Evolutionary conservation across 2,113 vertebrate species (phyloP).

Genomic region (Urocitellus parryii): DNA sequence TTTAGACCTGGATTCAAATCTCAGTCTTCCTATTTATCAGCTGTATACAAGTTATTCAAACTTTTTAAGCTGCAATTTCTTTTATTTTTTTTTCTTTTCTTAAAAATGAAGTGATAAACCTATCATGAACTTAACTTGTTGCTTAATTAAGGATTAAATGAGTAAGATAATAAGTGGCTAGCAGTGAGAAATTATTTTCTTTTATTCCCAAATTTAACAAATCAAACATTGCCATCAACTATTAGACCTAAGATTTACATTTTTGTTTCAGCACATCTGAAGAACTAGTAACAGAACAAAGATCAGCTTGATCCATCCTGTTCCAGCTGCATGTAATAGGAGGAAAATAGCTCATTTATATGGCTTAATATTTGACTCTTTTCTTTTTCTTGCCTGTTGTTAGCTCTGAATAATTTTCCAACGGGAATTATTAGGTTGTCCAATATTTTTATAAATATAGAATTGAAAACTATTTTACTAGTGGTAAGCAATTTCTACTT

Average conservation of each 20-base stretch:
- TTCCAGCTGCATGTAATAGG: neutral
- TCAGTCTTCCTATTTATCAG: neutral
- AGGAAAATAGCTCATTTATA: neutral
- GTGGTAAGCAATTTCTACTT: neutral
- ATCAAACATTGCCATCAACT: neutral
- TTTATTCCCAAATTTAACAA: neutral
- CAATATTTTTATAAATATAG: neutral
- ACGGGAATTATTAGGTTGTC: neutral
- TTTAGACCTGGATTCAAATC: neutral
- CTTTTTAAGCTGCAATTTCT: neutral
- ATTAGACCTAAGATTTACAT: neutral
- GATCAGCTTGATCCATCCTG: neutral
- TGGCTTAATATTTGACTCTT: neutral
- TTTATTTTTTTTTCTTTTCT: neutral
- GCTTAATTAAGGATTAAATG: neutral
- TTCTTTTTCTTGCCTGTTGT: neutral
- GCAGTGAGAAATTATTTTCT: neutral
- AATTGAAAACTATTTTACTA: neutral
- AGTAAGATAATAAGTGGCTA: neutral
- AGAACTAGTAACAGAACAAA: neutral
- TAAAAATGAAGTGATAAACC: neutral
- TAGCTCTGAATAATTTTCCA: neutral
- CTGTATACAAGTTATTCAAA: neutral
- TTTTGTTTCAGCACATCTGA: neutral
- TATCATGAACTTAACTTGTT: neutral